Evolutionary conservation across 2,888 invertebrate species (phyloP).

Genomic region (Caenorhabditis angaria): DNA sequence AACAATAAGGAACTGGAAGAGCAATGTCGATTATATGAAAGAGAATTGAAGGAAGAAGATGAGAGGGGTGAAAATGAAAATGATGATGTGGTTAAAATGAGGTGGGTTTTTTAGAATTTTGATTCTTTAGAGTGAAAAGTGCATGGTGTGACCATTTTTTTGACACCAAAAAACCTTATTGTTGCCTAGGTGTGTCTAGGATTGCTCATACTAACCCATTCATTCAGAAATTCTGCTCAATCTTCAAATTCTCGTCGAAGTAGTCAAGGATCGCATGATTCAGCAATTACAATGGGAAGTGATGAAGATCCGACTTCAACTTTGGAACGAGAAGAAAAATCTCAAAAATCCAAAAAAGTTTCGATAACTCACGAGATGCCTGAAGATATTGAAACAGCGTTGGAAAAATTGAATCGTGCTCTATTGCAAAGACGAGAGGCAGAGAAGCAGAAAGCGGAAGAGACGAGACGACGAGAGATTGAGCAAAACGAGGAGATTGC

Average conservation of each 20-base stretch:
- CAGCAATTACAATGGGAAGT: constrained; percentile 45
- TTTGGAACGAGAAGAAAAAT: constrained; percentile 26
- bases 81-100: constrained; percentile 54
- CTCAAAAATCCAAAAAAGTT: constrained; percentile 18
- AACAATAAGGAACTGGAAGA: constrained; percentile 64
- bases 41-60: constrained; percentile 68
- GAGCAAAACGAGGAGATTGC: constrained; percentile 33
- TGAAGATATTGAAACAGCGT: constrained; percentile 43
- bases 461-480: constrained; percentile 32
- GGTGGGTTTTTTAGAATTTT: constrained; percentile 36
- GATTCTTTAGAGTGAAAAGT: not conserved
- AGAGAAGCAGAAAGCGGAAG: constrained; percentile 31
- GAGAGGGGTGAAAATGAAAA: constrained; percentile 62
- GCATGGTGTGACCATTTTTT: too few relatives aligned
- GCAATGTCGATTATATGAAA: constrained; percentile 70
- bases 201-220: constrained; percentile 8
- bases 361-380: constrained; percentile 42
- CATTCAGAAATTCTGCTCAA: not conserved
- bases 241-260: constrained; percentile 21
- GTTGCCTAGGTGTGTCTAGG: too few relatives aligned
- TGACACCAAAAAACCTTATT: too few relatives aligned
- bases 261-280: constrained; percentile 43
- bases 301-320: constrained; percentile 29
- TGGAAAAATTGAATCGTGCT: constrained; percentile 36
- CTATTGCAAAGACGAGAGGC: constrained; percentile 28